Conservation (phyloP, 2,113 vertebrate species). For the Alethe diademata region DNA sequence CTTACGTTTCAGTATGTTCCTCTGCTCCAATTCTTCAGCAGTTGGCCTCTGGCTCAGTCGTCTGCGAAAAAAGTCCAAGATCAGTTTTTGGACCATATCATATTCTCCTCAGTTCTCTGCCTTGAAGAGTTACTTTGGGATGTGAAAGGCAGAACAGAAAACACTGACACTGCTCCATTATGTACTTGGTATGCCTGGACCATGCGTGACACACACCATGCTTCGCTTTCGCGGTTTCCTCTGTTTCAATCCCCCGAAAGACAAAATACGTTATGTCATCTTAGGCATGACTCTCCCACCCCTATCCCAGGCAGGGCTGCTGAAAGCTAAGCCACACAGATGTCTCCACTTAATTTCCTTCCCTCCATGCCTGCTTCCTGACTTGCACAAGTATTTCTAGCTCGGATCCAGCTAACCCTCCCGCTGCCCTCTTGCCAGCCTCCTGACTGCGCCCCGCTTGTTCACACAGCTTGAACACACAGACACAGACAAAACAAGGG, state of each 20-base stretch:
- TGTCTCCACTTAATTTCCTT: slow-evolving; percentile 73
- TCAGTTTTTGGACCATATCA: slow-evolving; percentile 82
- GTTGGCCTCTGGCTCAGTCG: slow-evolving; percentile 97
- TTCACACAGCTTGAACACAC: not conserved
- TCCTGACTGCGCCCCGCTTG: not conserved
- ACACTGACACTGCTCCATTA: slow-evolving; percentile 56
- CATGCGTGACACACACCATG: slow-evolving; percentile 34
- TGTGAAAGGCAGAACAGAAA: slow-evolving; percentile 2
- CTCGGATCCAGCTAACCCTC: slow-evolving; percentile 12
- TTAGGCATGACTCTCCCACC: slow-evolving; percentile 38
- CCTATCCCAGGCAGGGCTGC: slow-evolving; percentile 53
- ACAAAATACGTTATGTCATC: slow-evolving; percentile 47
- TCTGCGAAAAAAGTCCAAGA: slow-evolving; percentile 83
- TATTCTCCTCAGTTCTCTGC: slow-evolving; percentile 48
- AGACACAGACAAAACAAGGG: slow-evolving; percentile 33
- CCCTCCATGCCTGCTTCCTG: slow-evolving; percentile 56
- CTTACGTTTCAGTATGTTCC: slow-evolving; percentile 99
- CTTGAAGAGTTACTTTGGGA: not conserved
- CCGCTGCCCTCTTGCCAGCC: not conserved
- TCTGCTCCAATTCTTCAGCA: slow-evolving; percentile 95
- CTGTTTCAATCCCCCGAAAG: slow-evolving; percentile 57
- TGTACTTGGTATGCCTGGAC: slow-evolving; percentile 6
- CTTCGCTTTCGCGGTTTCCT: slow-evolving; percentile 48
- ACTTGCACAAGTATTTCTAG: slow-evolving; percentile 9
- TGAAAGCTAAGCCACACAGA: slow-evolving; percentile 49